Percentiles rank a stretch among this genome's conserved stretches.
phyloP scores from a whole-genome alignment of 2,113 vertebrate species.

The Parus major region DNA sequence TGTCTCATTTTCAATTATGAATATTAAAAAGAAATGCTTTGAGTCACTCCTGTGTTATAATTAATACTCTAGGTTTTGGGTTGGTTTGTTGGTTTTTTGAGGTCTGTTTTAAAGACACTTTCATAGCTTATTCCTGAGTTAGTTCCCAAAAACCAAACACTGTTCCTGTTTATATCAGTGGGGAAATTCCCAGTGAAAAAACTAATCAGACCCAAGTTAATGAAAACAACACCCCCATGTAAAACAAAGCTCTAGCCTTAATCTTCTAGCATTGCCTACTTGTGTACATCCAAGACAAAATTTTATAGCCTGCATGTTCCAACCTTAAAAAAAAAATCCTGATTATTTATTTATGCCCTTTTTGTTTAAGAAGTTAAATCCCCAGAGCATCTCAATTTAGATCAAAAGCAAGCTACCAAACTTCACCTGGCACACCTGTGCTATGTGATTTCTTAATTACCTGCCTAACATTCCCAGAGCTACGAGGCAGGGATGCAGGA shows the following conservation, averaged over 20 bases:
- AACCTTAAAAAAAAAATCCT: conserved; percentile 59
- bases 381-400: conserved; percentile 84
- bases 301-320: conserved; percentile 71
- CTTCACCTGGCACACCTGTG: conserved; percentile 82
- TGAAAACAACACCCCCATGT: not conserved
- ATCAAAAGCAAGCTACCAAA: conserved; percentile 82
- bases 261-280: conserved; percentile 31
- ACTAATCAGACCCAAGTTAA: conserved; percentile 40
- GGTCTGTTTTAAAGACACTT: conserved; percentile 22
- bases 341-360: conserved; percentile 83
- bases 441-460: conserved; percentile 79
- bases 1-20: conserved; percentile 1
- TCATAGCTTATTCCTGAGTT: not conserved
- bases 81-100: not conserved
- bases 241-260: conserved; percentile 30
- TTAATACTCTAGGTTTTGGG: not conserved
- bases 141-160: conserved; percentile 5
- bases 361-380: conserved; percentile 83
- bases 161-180: conserved; percentile 53
- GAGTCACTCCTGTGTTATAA: not conserved
- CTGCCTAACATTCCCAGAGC: conserved; percentile 72
- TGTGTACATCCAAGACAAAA: conserved; percentile 60
- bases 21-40: conserved; percentile 16
- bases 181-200: conserved; percentile 52
- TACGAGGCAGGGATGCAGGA: conserved; percentile 40